Evolutionary conservation across 2,113 vertebrate species (phyloP), one percentile per base, ranked within the genome.

Genomic region (Cebidichthys violaceus): DNA sequence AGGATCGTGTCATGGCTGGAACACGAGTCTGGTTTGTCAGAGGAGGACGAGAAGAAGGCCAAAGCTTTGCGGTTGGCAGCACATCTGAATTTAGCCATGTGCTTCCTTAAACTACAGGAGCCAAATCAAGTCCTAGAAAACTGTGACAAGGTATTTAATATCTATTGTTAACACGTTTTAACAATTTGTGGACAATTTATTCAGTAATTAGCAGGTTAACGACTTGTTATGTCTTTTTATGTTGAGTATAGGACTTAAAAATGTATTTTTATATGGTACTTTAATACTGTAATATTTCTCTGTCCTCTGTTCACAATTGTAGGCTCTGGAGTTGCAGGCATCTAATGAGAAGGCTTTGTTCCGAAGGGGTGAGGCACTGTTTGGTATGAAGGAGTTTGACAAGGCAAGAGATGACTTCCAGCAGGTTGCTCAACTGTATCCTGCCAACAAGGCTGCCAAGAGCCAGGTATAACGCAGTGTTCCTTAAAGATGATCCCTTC

Each of bases 1-100:
- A 96, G 98, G 94, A 98, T 99, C 24, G 96, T 99, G 39, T 97
- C 96, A 0, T 99, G 98, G 98, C 92, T 99, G 90, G 97, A 99
- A 71, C 95, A 97, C 0, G 97, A 99, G 83, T 95, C 96, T 0
- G 94, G 94, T 66, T 94, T 99, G 80, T 94, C 95, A 0, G 87
- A 93, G 0, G 96, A 96, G 75, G 96, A 97, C 0, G 95, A 96
- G 50, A 90, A 93, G 4, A 96, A 95, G 69, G 95, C 96, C 1
- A 96, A 94, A 89, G 93, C 94, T 0, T 90, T 99, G 79, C 95
- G 94, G 15, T 95, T 99, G 75, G 98, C 98, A 69, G 97, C 98
- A 29, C 95, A 98, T 88, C 96, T 99, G 72, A 99, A 99, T 90
- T 85, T 99, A 89, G 97, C 98, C 70, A 98, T 99, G 96, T 99